Percentiles rank a stretch among this genome's conserved stretches.
Conservation (phyloP, 2,113 vertebrate species). For the Strigops habroptila region DNA sequence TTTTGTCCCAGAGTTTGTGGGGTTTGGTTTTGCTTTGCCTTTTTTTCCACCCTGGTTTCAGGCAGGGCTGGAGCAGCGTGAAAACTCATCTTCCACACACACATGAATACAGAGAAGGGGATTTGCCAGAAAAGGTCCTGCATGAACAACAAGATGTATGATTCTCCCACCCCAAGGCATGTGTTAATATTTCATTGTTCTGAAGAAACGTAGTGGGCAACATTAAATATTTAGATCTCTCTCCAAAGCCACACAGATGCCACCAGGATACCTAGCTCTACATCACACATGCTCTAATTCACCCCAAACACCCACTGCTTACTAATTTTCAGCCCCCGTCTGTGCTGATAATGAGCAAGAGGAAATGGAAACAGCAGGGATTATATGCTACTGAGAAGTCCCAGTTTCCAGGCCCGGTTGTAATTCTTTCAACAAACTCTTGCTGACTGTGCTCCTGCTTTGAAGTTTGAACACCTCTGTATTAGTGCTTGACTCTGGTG, state of each 20-base stretch:
- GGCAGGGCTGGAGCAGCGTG: neutral
- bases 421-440: slow-evolving; percentile 58
- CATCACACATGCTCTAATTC: slow-evolving; percentile 54
- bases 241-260: neutral
- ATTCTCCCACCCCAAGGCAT: neutral
- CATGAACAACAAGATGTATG: neutral
- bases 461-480: slow-evolving; percentile 32
- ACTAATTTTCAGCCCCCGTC: slow-evolving; percentile 49
- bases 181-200: neutral
- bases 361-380: slow-evolving; percentile 62
- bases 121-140: neutral
- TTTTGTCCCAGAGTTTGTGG: neutral
- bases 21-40: neutral
- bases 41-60: neutral
- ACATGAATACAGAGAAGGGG: neutral
- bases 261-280: slow-evolving; percentile 33
- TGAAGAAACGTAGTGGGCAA: neutral
- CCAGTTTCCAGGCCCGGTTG: slow-evolving; percentile 54
- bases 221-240: slow-evolving; percentile 57
- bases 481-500: neutral
- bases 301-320: slow-evolving; percentile 38
- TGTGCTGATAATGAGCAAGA: slow-evolving; percentile 54
- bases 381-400: slow-evolving; percentile 25
- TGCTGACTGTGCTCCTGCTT: neutral
- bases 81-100: neutral